Base-by-base conservation (phyloP, 2,888 invertebrate species). In the Phoenoteleia sp. region DNA sequence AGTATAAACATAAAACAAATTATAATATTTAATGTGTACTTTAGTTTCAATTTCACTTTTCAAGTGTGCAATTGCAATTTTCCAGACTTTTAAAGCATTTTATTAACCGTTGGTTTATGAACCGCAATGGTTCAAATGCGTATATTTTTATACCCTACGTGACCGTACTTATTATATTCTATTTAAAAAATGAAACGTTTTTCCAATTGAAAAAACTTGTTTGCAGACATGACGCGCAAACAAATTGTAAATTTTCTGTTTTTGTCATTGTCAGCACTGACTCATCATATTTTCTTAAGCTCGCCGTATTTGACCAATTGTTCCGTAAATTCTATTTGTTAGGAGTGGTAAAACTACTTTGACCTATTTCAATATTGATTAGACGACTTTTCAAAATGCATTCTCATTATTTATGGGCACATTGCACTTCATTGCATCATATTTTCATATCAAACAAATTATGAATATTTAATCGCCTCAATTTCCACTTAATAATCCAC, bases 291-390 rank as follows among this genome's bases (percentile, higher is more conserved):
- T 81, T 72, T 66, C 54, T 67, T 45, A 49, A 60, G 45, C 60
- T 81, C 33, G 27, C 45, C 15, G 56, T 81, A 69, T 81, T 69
- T 81, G 81, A 81, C 72, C 69, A 81, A 80, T 81, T 75, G 81
- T 60, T 74, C 74, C 69, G 45, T 67, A 67, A 81, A 81, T 75
- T 81, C 33, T 75, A 69, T 69, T 81, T 81, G 67, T 67, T 74
- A 69, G 81, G 81, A 81, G 81, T 75, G 81, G 81, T 81, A 75
- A 67, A 81, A 81, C 74, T 69, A 81, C 52, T 74, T 62, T 81
- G 81, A 81, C 81, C 81, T 58, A 81, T 69, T 81, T 75, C 45
- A 75, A 69, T 81, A 81, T 81, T 69, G 81, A 81, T 81, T 62
- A 52, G 21, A 25, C 47, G 67, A 58, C 36, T 67, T 81, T 81